Percentiles rank a stretch among this genome's conserved stretches.
Conservation (phyloP, 2,113 vertebrate genomes). For the Falcunculus frontatus region DNA sequence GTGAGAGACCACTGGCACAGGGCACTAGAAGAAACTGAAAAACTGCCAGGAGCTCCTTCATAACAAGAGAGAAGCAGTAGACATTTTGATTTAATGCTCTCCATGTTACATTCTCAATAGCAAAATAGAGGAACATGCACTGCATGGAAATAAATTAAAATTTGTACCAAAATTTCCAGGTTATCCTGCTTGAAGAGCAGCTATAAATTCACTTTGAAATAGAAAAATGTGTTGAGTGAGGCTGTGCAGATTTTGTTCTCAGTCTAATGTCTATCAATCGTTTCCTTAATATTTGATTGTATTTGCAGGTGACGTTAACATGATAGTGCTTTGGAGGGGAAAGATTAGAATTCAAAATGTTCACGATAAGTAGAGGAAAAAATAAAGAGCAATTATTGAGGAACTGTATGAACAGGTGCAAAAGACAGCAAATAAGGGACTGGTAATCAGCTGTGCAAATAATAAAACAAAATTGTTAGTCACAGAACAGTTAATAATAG, state of each 20-base stretch:
- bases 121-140: not conserved
- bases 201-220: not conserved
- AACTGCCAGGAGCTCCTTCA: not conserved
- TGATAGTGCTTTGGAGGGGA: not conserved
- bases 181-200: not conserved
- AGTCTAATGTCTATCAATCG: fast-evolving
- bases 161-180: not conserved
- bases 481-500: not conserved
- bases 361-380: not conserved
- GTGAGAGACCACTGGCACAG: not conserved
- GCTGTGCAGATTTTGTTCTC: not conserved
- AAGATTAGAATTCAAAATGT: not conserved
- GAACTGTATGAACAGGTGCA: not conserved
- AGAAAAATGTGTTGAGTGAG: not conserved
- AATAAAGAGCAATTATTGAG: not conserved
- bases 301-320: not conserved
- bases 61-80: not conserved
- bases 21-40: not conserved
- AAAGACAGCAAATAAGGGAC: not conserved
- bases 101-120: not conserved
- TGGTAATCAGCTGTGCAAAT: not conserved
- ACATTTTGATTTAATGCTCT: not conserved
- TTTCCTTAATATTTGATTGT: not conserved
- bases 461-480: not conserved
- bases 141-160: not conserved